Conservation (phyloP, 92 coral and sea anemone genomes). For the Scolanthus callimorphus region DNA sequence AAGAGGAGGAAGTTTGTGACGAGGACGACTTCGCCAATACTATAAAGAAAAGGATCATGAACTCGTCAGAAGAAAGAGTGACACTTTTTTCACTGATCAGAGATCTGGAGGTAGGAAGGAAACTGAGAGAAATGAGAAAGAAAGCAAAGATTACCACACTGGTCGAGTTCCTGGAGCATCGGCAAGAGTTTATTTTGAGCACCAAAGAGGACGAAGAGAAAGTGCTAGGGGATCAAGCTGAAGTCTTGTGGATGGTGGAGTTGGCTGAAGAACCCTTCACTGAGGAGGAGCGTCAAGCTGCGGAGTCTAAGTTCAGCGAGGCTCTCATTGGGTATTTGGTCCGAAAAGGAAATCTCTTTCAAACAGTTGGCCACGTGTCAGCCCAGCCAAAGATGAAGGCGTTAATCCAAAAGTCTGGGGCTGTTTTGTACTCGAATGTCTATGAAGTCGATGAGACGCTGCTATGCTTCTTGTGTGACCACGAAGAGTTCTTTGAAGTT, state of each 20-base stretch:
- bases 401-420: background rate
- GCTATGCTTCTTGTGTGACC: background rate
- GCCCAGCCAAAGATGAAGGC: background rate
- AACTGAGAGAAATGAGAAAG: no score
- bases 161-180: no score
- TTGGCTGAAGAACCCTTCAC: no score
- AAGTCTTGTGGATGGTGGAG: background rate
- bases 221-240: background rate
- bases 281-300: background rate
- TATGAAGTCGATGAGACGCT: background rate
- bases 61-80: no score
- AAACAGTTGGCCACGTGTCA: background rate
- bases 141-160: no score
- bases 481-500: background rate
- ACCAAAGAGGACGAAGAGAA: no score
- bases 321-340: background rate
- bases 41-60: no score
- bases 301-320: background rate
- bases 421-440: background rate
- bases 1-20: no score
- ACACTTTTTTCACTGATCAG: no score
- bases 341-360: background rate
- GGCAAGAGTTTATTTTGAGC: no score
- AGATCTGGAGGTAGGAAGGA: no score
- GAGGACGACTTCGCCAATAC: no score